Conservation (phyloP, 2,888 invertebrate genomes). For the Drosophila neonasuta region DNA sequence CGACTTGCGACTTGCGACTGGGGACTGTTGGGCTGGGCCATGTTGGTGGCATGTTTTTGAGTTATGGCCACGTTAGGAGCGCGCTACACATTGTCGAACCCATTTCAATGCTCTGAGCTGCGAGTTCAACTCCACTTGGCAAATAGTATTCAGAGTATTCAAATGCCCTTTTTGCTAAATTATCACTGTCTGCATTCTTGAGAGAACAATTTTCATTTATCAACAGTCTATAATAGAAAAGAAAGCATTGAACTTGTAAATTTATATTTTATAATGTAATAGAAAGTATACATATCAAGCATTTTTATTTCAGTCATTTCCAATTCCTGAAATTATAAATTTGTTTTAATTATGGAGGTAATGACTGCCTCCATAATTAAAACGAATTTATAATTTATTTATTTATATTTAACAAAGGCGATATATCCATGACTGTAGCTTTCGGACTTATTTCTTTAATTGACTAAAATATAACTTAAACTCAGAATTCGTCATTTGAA, state of each 20-base stretch:
- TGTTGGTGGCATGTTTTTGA: constrained; percentile 74
- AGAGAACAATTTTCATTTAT: not conserved
- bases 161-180: constrained; percentile 23
- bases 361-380: no score
- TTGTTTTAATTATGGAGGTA: no score
- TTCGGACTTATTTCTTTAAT: no score
- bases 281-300: no score
- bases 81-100: constrained; percentile 43
- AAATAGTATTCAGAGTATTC: not conserved
- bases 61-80: constrained; percentile 64
- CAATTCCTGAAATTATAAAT: no score
- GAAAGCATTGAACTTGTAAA: not conserved
- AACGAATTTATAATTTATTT: no score
- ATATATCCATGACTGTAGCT: no score
- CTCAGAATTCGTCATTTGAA: no score
- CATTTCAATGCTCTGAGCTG: constrained; percentile 4
- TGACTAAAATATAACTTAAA: no score
- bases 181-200: not conserved
- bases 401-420: no score
- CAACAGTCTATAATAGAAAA: not conserved
- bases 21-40: constrained; percentile 40
- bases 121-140: constrained; percentile 9
- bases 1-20: constrained; percentile 25
- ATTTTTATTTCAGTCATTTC: no score
- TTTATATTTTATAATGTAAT: no score